phyloP scores from a whole-genome alignment of 2,113 vertebrate genomes.

The Eudyptes chrysolophus region DNA sequence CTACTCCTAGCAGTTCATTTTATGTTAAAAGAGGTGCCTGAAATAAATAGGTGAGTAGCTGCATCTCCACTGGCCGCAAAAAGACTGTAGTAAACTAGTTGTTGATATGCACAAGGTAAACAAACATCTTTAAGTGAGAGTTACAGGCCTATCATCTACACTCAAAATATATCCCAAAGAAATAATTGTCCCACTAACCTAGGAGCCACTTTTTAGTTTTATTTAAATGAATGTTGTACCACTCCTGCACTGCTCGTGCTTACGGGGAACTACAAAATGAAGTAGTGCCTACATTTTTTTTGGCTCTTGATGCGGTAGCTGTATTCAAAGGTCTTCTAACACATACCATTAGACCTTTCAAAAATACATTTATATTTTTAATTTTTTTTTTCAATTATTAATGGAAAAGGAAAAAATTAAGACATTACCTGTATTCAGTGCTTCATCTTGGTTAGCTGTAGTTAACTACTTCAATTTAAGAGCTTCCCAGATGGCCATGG shows the following conservation, averaged over 20 bases:
- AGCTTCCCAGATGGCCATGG: neutral
- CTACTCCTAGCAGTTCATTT: neutral
- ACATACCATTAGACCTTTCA: neutral
- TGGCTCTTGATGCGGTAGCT: neutral
- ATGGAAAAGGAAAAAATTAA: neutral
- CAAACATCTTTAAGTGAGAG: neutral
- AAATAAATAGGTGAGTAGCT: neutral
- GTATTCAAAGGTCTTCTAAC: neutral
- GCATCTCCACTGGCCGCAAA: neutral
- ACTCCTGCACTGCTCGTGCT: neutral
- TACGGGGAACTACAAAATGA: neutral
- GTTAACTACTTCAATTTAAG: neutral
- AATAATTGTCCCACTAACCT: neutral
- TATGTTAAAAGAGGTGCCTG: neutral
- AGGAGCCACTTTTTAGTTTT: neutral
- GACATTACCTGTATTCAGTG: neutral
- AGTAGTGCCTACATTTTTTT: neutral
- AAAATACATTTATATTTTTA: neutral
- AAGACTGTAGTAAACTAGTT: neutral
- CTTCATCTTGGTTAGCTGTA: neutral
- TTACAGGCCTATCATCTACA: neutral
- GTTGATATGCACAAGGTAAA: neutral
- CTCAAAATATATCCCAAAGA: neutral
- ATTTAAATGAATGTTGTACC: neutral
- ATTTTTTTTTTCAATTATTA: neutral